Base-by-base conservation (phyloP, 2,797 vertebrate species). In the Spinus olivaceus region DNA sequence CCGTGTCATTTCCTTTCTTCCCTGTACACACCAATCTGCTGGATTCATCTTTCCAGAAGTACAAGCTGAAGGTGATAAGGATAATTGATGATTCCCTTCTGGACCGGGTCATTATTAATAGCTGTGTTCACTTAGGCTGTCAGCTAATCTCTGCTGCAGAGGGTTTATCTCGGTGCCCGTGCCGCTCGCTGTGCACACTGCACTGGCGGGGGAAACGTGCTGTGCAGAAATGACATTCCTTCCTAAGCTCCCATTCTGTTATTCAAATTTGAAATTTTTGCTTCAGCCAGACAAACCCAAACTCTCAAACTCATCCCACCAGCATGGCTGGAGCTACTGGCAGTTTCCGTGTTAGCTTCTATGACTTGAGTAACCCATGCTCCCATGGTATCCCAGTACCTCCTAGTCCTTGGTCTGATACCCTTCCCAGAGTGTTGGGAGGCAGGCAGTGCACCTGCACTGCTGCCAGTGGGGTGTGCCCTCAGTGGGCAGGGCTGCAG, bases 41-140 rank as follows among this genome's bases (percentile, higher is more conserved):
- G 84, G 71, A 88, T 67, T n/a, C 88, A 88, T 92, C 89, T 81
- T 76, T 84, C 59, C 86, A 86, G 86, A 85, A 87, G 79, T 24
- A 32, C 35, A 56, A 50, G 79, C 64, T 63, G 66, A 41, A 49
- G 37, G 61, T 84, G 87, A 70, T 91, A 76, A 92, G 86, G 76
- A 5, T 91, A 81, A 95, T 81, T 71, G 76, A 94, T 95, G 81
- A 60, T 57, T 89, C 51, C 71, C 71, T 81, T 88, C 73, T 84
- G 96, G 86, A 6, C 77, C 2, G 9, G 37, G 74, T 77, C 14
- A 3, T 95, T 94, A 93, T 95, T 85, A 95, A 96, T 87, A 46
- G 94, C 83, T 47, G 2, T 30, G 83, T 14, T 96, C 82, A 22
- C 81, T 87, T 60, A 11, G 54, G 25, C 86, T 95, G 88, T 42